Base-by-base conservation (phyloP, 2,888 invertebrate genomes). In the Clusia tigrina region DNA sequence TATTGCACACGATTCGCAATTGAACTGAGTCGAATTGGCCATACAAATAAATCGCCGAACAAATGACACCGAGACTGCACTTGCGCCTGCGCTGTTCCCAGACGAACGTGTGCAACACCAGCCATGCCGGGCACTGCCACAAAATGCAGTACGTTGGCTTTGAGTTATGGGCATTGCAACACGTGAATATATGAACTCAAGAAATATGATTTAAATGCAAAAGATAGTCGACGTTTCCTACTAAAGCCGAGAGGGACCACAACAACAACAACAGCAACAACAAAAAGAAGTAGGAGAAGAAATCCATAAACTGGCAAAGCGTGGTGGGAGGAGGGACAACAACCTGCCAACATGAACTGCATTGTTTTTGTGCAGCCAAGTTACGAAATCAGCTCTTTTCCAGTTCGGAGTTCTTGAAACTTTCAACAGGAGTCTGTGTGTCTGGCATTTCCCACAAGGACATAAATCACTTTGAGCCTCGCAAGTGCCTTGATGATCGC, bases 341-440 rank as follows among this genome's bases (percentile, higher is more conserved):
- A 9, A 32, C 12, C n/a, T 42, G 6, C 6, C 3, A 12, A 3
- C n/a, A 12, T 42, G 6, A 3, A 42, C n/a, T 42, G n/a, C 42
- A 3, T n/a, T 42, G 12, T 6, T n/a, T 42, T 42, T 32, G 5
- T 32, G 32, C 15, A 15, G 42, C 15, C 42, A 42, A 42, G 42
- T 42, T 42, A 9, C 12, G 12, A 32, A 32, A 32, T 42, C 42
- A 42, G 20, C 48, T 6, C 15, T 48, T 48, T 48, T 18, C 20
- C 48, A 52, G 24, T 25, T 24, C 52, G 42, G 42, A 54, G 65
- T 65, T 74, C 76, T 74, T 76, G 76, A 74, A 73, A 71, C 71
- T 73, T 71, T 76, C 74, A 76, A 73, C 76, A 58, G 55, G 17
- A 77, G 74, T 73, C 74, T 68, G 62, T 57, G 65, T 71, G 74